Conservation (phyloP, 35 echinoderm and acorn worm species). For the Acanthaster planci region DNA sequence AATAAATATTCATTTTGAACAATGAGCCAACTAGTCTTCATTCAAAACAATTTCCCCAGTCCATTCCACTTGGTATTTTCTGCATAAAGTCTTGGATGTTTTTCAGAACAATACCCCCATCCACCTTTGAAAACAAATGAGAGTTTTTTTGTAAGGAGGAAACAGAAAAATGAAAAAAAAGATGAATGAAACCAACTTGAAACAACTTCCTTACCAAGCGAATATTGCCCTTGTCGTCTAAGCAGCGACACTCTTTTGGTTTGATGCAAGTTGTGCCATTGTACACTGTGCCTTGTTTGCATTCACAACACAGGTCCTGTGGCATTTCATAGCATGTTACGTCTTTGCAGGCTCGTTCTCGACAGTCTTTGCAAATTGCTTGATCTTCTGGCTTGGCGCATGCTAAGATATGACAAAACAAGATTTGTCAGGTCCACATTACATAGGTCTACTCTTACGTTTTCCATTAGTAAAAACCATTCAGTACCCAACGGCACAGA, state of each 20-base stretch:
- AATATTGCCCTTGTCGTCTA: conserved; percentile 20
- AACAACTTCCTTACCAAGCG: conserved; percentile 18
- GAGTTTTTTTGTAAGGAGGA: neutral
- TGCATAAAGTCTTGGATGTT: too few species aligned
- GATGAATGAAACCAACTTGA: too few species aligned
- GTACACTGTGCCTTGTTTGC: conserved; percentile 27
- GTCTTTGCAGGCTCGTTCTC: conserved; percentile 26
- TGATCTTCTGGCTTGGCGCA: conserved; percentile 14
- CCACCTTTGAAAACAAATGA: too few species aligned
- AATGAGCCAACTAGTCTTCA: too few species aligned
- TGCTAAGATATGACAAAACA: neutral
- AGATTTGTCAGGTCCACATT: too few species aligned
- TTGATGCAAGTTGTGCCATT: conserved; percentile 21
- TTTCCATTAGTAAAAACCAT: too few species aligned
- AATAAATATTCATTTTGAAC: too few species aligned
- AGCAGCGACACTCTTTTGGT: conserved; percentile 17
- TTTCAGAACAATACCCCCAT: too few species aligned
- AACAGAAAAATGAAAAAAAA: neutral
- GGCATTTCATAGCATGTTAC: conserved; percentile 23
- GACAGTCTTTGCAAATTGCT: conserved; percentile 25
- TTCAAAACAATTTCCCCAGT: too few species aligned
- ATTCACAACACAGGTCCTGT: conserved; percentile 31
- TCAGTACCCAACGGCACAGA: too few species aligned
- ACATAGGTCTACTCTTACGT: too few species aligned
- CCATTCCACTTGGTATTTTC: too few species aligned